These are phyloP conservation scores for Stigmatopora nigra DNA, from an alignment of 2,113 vertebrate genomes.

Conservation along the genomic window DNA sequence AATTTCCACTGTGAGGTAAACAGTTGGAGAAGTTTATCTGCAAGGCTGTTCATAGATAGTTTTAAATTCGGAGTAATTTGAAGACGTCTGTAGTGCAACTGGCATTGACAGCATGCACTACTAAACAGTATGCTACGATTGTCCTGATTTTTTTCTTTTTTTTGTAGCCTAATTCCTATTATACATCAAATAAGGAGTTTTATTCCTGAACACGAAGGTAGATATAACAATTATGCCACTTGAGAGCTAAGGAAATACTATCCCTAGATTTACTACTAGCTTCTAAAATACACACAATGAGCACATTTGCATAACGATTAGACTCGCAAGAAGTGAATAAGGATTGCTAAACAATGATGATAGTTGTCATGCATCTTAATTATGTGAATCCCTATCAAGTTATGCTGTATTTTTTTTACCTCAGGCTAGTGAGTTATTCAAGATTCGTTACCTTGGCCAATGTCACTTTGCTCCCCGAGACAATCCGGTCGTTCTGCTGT, in stretches of 20 bases:
- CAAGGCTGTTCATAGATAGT: background rate
- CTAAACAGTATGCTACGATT: background rate
- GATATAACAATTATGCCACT: background rate
- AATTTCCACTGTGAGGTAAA: background rate
- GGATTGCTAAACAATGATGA: background rate
- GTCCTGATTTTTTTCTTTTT: background rate
- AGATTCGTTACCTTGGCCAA: slow-evolving; percentile 31
- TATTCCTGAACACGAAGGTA: background rate
- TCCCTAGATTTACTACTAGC: background rate
- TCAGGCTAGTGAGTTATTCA: background rate
- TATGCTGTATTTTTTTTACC: background rate
- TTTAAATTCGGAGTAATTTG: no score
- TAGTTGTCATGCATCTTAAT: background rate
- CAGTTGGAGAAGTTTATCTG: background rate
- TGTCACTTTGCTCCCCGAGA: slow-evolving; percentile 23
- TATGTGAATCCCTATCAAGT: background rate
- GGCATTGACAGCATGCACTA: background rate
- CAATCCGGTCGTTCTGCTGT: slow-evolving; percentile 33
- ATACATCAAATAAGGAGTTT: background rate
- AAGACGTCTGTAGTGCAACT: background rate
- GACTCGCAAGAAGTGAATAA: background rate
- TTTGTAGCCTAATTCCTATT: background rate
- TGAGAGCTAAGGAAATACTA: background rate
- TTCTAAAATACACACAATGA: no score
- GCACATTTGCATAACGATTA: background rate